phyloP scores from a whole-genome alignment of 2,888 invertebrate species.

The Polyommatus iphigenia region DNA sequence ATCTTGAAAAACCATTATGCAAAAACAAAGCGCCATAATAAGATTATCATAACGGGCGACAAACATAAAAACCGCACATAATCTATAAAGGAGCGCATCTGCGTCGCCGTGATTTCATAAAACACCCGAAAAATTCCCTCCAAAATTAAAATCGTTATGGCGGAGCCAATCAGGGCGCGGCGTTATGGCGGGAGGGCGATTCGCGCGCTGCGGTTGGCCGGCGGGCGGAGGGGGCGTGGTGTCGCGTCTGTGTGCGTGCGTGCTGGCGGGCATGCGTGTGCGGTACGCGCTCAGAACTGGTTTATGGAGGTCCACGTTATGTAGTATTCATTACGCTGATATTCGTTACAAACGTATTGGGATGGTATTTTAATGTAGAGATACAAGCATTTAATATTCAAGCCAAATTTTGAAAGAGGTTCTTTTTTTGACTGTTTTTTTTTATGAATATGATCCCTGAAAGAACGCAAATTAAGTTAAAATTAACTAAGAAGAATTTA shows the following conservation, averaged over 20 bases:
- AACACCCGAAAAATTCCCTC: constrained; percentile 75
- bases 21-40: constrained; percentile 70
- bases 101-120: constrained; percentile 55
- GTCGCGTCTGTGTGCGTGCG: constrained; percentile 57
- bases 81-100: constrained; percentile 63
- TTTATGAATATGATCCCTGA: not conserved
- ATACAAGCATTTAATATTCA: not conserved
- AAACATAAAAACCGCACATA: constrained; percentile 65
- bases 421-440: not conserved
- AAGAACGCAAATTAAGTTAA: no score
- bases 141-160: constrained; percentile 69
- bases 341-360: constrained; percentile 16
- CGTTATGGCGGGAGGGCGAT: constrained; percentile 61
- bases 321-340: constrained; percentile 28
- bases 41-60: constrained; percentile 70
- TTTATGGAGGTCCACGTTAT: constrained; percentile 35
- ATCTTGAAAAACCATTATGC: constrained; percentile 56
- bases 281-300: constrained; percentile 39
- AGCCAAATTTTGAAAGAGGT: not conserved
- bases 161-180: constrained; percentile 58
- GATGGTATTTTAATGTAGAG: constrained; percentile 2
- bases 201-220: constrained; percentile 64
- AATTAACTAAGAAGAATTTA: no score
- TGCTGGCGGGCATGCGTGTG: constrained; percentile 54
- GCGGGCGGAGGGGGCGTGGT: constrained; percentile 56